A percentile compares a stretch with the other conserved stretches of the same genome.
phyloP scores from a whole-genome alignment of 2,113 vertebrate species.

The Dasypus novemcinctus region DNA sequence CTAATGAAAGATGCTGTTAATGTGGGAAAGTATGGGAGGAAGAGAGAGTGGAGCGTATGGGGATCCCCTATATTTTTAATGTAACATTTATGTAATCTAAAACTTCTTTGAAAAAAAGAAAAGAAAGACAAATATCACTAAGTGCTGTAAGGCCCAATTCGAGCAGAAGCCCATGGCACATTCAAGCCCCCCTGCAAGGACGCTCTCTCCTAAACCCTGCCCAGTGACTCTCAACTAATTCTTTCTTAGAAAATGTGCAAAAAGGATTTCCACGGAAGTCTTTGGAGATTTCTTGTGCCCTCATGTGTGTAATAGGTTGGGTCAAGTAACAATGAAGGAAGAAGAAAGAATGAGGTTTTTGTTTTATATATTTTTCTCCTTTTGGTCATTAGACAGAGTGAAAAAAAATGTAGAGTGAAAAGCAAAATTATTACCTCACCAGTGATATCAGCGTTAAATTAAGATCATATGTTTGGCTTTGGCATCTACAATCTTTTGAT shows the following conservation, averaged over 20 bases:
- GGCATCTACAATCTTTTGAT: conserved; percentile 71
- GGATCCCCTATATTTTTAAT: too few relatives aligned
- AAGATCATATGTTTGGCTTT: conserved; percentile 74
- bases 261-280: conserved; percentile 84
- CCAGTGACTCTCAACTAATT: conserved; percentile 77
- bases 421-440: conserved; percentile 65
- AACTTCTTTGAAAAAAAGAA: background rate
- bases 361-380: conserved; percentile 72
- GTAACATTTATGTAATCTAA: too few relatives aligned
- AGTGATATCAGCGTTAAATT: conserved; percentile 79
- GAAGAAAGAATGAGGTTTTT: conserved; percentile 71
- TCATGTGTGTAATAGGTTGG: conserved; percentile 86
- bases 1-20: too few relatives aligned
- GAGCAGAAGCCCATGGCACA: background rate
- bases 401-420: conserved; percentile 40
- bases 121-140: background rate
- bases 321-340: conserved; percentile 76
- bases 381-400: conserved; percentile 24
- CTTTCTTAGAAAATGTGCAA: conserved; percentile 81
- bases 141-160: background rate
- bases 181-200: background rate
- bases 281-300: conserved; percentile 84
- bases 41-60: too few relatives aligned
- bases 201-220: conserved; percentile 67
- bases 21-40: too few relatives aligned